phyloP scores from a whole-genome alignment of 1,140 invertebrate genomes.

The Gyrodactylus salaris region DNA sequence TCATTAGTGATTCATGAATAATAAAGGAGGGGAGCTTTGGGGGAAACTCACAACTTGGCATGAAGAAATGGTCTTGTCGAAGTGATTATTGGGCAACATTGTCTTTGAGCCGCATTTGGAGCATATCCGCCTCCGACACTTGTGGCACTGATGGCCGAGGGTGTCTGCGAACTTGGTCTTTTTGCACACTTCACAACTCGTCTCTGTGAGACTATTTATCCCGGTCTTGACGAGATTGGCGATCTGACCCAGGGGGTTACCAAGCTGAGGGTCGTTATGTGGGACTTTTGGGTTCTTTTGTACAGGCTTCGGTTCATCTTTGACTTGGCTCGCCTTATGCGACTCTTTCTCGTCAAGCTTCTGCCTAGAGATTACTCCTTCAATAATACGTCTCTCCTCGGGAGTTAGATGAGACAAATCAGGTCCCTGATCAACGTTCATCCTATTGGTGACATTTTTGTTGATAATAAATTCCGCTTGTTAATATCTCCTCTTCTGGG shows the following conservation, averaged over 20 bases:
- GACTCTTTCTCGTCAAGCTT: constrained; percentile 59
- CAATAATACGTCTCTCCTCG: constrained; percentile 80
- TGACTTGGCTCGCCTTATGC: background rate
- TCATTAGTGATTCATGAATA: no score
- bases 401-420: constrained; percentile 85
- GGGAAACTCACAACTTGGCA: background rate
- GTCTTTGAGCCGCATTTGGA: background rate
- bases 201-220: background rate
- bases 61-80: background rate
- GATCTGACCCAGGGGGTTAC: background rate
- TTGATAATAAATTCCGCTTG: background rate
- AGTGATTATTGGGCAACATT: background rate
- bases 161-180: background rate
- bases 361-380: constrained; percentile 70
- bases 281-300: no score
- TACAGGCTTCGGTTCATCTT: no score
- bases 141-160: background rate
- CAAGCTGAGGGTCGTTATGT: no score
- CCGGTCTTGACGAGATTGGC: background rate
- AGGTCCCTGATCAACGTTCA: constrained; percentile 25
- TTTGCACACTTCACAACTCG: background rate
- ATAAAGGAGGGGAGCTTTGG: no score
- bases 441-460: background rate
- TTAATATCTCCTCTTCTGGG: no score
- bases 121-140: background rate